phyloP scores from a whole-genome alignment of 2,797 vertebrate species.

The Salmo trutta region DNA sequence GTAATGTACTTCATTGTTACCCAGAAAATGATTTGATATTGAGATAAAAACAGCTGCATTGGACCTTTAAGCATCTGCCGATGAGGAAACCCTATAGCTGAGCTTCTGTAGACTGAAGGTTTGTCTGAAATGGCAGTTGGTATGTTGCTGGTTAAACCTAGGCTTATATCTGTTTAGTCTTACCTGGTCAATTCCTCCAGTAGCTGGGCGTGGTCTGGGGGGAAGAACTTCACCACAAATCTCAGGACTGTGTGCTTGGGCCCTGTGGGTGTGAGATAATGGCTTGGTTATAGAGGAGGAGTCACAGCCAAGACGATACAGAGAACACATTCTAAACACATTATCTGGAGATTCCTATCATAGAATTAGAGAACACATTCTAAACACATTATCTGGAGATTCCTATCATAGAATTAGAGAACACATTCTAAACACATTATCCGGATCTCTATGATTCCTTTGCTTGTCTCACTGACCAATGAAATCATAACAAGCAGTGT shows the following conservation, averaged over 20 bases:
- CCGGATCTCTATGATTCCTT: too few relatives aligned
- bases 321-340: neutral
- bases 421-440: too few relatives aligned
- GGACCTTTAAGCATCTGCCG: neutral
- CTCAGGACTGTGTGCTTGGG: slow-evolving; percentile 88
- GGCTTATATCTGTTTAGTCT: slow-evolving; percentile 41
- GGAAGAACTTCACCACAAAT: slow-evolving; percentile 98
- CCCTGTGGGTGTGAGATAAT: slow-evolving; percentile 70
- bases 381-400: too few relatives aligned
- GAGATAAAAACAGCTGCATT: too few relatives aligned
- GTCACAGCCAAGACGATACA: neutral
- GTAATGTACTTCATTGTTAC: too few relatives aligned
- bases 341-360: neutral
- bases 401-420: neutral
- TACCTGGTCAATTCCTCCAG: slow-evolving; percentile 96
- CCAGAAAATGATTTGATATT: too few relatives aligned
- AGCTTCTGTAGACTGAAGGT: neutral
- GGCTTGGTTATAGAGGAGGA: neutral
- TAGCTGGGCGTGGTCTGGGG: slow-evolving; percentile 90
- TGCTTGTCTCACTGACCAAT: neutral
- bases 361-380: neutral
- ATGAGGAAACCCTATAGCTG: neutral
- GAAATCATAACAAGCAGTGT: neutral
- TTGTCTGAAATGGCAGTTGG: neutral
- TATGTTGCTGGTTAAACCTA: neutral